Conservation (phyloP, 2,797 vertebrate genomes). For the Spondyliosoma cantharus region DNA sequence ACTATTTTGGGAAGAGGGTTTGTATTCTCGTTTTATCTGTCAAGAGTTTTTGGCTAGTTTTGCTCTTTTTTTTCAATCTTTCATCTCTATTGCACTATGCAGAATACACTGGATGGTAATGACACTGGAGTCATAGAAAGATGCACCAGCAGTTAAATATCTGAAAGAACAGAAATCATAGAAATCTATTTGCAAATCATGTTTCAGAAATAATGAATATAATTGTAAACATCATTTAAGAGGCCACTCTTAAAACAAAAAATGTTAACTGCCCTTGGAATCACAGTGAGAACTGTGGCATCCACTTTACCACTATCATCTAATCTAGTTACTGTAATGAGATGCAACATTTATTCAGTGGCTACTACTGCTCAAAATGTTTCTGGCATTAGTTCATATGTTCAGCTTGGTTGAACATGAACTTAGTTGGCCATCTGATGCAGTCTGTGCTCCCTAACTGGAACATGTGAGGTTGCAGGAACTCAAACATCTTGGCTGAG, state of each 20-base stretch:
- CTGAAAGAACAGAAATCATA: conserved; percentile 12
- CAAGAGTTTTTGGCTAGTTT: conserved; percentile 35
- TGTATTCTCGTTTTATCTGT: conserved; percentile 56
- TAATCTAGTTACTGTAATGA: conserved; percentile 24
- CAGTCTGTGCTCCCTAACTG: background rate
- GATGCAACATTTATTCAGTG: conserved; percentile 14
- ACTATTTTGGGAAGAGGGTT: conserved; percentile 67
- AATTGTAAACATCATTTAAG: conserved; percentile 18
- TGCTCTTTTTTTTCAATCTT: conserved; percentile 24
- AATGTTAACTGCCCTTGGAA: background rate
- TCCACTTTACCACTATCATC: conserved; percentile 10
- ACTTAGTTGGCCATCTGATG: conserved; percentile 27
- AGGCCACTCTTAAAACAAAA: background rate
- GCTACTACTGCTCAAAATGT: background rate
- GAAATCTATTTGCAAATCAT: conserved; percentile 28
- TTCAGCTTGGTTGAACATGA: conserved; percentile 42
- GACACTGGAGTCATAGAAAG: background rate
- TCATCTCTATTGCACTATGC: background rate
- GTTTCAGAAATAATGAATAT: background rate
- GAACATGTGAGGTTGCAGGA: conserved; percentile 16
- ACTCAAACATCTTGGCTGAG: conserved; percentile 13
- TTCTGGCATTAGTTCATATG: conserved; percentile 31
- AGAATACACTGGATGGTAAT: conserved; percentile 1
- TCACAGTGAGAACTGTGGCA: conserved; percentile 9
- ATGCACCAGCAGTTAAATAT: background rate